Base-by-base conservation (phyloP, 2,113 vertebrate species). In the Probosciger aterrimus region DNA sequence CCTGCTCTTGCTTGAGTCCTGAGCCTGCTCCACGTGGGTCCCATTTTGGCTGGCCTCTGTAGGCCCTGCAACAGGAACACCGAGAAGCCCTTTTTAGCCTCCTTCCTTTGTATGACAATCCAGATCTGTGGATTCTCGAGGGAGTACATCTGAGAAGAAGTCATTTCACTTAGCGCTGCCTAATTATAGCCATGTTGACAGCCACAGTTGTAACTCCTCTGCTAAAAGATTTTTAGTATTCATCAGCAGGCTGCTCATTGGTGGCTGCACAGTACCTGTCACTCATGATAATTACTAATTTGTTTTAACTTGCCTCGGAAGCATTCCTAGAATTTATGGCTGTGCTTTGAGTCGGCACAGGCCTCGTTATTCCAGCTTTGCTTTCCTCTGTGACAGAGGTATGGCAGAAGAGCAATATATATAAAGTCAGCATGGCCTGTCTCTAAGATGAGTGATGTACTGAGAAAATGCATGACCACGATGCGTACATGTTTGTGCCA, bases 221-320 rank as follows among this genome's bases (percentile, higher is more conserved):
- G 94, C 94, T 93, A 50, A 74, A 82, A 96, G 92, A 86, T 85
- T 95, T 96, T 95, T 83, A 96, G 93, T 88, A 82, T 91, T 95
- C 93, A 90, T 49, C 9, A 1, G 67, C 77, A 91, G 71, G 90
- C 63, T 86, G 75, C 79, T 90, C 84, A 87, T 79, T 91, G 96
- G 96, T 91, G 0, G 78, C 86, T 93, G 69, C 81, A 76, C 91
- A 92, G 70, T 79, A 91, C 91, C 93, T 96, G 96, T 92, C 95
- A 95, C 52, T 95, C 95, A 95, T 23, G 84, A 64, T 96, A 96
- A 97, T 96, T 95, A 91, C 65, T 87, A 65, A 97, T 95, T 95
- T 94, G 93, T 93, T 92, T 97, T 91, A 96, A 91, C 96, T 95
- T 95, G 94, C 93, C 95, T 96, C 28, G 5, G 78, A 96, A 97